Conservation (phyloP, 2,888 invertebrate genomes). For the Chromoteleia sp. region DNA sequence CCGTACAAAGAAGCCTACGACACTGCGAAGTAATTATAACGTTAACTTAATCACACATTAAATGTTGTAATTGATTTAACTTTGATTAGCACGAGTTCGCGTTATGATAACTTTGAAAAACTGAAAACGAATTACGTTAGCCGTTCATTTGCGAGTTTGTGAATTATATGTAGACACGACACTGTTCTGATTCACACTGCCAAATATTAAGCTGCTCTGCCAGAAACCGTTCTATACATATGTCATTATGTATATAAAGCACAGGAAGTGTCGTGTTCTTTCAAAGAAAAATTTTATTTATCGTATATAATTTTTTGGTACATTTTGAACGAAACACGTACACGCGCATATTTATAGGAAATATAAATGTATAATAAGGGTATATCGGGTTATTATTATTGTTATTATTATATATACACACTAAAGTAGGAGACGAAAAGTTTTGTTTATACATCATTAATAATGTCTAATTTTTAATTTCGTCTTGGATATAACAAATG, state of each 20-base stretch:
- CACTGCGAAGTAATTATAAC: background rate
- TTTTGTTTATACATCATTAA: too few relatives aligned
- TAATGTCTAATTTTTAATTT: too few relatives aligned
- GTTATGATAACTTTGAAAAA: conserved; percentile 71
- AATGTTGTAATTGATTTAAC: background rate
- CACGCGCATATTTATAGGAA: too few relatives aligned
- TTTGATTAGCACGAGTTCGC: conserved; percentile 24
- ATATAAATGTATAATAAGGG: too few relatives aligned
- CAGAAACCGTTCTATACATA: conserved; percentile 58
- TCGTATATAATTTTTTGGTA: too few relatives aligned
- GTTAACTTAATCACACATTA: background rate
- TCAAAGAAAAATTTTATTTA: conserved; percentile 9
- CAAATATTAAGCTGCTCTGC: conserved; percentile 70
- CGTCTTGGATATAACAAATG: too few relatives aligned
- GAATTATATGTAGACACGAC: conserved; percentile 60
- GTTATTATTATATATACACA: too few relatives aligned
- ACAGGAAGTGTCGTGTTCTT: conserved; percentile 34
- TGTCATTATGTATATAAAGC: conserved; percentile 52
- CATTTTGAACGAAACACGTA: too few relatives aligned
- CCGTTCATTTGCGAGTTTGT: conserved; percentile 71
- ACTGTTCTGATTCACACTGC: conserved; percentile 70
- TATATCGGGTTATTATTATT: too few relatives aligned
- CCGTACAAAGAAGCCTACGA: background rate
- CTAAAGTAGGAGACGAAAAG: too few relatives aligned
- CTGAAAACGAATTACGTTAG: conserved; percentile 74